Evolutionary conservation across 2,113 vertebrate species (phyloP).

Genomic region (Pycnonotus jocosus): DNA sequence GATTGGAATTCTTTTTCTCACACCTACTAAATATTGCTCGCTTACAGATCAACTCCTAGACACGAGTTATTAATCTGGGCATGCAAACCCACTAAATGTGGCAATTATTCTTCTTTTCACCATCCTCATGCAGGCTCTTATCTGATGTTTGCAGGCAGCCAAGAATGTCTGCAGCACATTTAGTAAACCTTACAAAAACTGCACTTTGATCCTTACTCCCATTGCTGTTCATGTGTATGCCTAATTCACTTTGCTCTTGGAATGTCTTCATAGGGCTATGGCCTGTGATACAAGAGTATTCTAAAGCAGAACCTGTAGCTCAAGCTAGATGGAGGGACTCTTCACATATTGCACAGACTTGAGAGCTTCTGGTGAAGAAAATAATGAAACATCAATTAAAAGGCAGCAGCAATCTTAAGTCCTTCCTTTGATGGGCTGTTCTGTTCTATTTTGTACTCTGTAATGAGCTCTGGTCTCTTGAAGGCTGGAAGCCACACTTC

Average conservation of each 20-base stretch:
- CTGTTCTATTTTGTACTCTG: neutral
- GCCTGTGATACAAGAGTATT: neutral
- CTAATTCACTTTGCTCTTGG: neutral
- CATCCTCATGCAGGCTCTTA: neutral
- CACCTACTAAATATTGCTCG: neutral
- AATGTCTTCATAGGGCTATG: neutral
- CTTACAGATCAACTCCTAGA: neutral
- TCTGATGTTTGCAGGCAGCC: neutral
- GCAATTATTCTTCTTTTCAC: neutral
- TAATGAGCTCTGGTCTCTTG: neutral
- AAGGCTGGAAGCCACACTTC: neutral
- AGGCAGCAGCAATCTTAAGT: neutral
- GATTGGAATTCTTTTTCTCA: slow-evolving; percentile 4
- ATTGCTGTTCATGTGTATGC: neutral
- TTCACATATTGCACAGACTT: neutral
- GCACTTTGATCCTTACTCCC: neutral
- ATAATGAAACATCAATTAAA: neutral
- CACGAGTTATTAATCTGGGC: neutral
- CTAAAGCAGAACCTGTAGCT: neutral
- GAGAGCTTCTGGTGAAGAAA: neutral
- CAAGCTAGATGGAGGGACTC: neutral
- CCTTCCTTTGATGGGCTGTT: neutral
- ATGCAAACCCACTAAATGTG: neutral
- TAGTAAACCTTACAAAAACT: neutral
- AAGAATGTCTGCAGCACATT: neutral